A percentile compares a stretch with the other conserved stretches of the same genome.
phyloP scores from a whole-genome alignment of 2,888 invertebrate genomes.

The Epicampocera succincta region DNA sequence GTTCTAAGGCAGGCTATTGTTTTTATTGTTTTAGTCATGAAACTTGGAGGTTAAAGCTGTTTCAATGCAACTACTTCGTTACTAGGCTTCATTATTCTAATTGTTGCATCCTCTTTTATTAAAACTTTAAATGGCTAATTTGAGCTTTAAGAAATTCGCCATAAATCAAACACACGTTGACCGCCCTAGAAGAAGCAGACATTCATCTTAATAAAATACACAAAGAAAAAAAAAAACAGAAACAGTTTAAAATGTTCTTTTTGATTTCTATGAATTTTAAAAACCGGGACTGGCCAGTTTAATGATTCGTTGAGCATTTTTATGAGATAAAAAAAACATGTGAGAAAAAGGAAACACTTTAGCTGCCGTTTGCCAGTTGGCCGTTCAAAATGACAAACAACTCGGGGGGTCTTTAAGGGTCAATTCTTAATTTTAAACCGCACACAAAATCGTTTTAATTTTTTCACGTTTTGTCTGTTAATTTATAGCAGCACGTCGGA shows the following conservation, averaged over 20 bases:
- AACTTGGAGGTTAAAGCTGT: too few relatives aligned
- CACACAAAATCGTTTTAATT: background rate
- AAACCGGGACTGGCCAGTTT: background rate
- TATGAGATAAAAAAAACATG: constrained; percentile 9
- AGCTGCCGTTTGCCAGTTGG: constrained; percentile 74
- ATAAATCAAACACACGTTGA: constrained; percentile 12
- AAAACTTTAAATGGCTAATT: too few relatives aligned
- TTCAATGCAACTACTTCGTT: too few relatives aligned
- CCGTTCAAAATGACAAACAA: constrained; percentile 72
- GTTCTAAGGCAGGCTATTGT: too few relatives aligned
- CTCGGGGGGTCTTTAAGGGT: constrained; percentile 75
- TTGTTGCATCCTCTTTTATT: too few relatives aligned
- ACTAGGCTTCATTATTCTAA: too few relatives aligned
- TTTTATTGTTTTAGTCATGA: too few relatives aligned
- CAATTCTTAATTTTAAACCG: constrained; percentile 3
- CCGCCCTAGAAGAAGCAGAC: background rate
- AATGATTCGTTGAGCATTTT: constrained; percentile 32
- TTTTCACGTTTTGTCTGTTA: background rate
- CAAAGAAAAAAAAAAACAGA: background rate
- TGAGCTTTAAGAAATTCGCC: background rate
- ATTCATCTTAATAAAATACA: constrained; percentile 5
- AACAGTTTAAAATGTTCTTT: constrained; percentile 5
- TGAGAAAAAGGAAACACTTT: constrained; percentile 11
- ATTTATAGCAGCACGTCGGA: too few relatives aligned
- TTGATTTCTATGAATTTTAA: constrained; percentile 3